phyloP scores from a whole-genome alignment of 2,113 vertebrate species.

The Atrichornis clamosus region DNA sequence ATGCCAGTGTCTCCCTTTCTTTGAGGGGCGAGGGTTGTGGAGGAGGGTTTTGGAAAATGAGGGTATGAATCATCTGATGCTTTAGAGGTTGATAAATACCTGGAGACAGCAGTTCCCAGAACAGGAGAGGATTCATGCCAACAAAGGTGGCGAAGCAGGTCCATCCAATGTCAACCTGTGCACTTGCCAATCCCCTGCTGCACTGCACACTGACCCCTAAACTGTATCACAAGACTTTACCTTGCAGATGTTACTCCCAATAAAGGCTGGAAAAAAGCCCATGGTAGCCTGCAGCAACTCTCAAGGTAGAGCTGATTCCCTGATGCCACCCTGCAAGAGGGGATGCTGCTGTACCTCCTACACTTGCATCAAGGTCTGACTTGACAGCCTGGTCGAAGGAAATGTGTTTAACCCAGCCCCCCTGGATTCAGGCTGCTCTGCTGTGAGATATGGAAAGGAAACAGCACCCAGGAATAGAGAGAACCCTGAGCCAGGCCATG shows the following conservation, averaged over 20 bases:
- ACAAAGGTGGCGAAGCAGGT: rapidly evolving
- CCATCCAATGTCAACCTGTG: not conserved
- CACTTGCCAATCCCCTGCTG: not conserved
- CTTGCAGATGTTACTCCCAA: not conserved
- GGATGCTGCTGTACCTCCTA: rapidly evolving
- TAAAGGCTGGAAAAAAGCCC: not conserved
- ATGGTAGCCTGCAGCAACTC: not conserved
- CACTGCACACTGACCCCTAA: not conserved
- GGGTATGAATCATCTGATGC: not conserved
- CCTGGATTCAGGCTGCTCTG: not conserved
- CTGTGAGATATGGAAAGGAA: rapidly evolving
- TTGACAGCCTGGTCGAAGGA: not conserved
- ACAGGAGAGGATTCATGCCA: not conserved
- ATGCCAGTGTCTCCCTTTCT: not conserved
- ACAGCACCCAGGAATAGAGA: rapidly evolving
- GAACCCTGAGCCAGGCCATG: not conserved
- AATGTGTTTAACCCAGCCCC: rapidly evolving
- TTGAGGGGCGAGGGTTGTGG: no score
- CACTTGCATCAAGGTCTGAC: rapidly evolving
- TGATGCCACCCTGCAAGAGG: rapidly evolving
- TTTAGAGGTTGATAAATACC: not conserved
- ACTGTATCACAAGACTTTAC: rapidly evolving
- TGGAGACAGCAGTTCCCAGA: not conserved
- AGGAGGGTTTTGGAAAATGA: not conserved
- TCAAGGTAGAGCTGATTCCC: not conserved